Base-by-base conservation (phyloP, 1,140 invertebrate genomes). In the Temnothorax curvispinosus region DNA sequence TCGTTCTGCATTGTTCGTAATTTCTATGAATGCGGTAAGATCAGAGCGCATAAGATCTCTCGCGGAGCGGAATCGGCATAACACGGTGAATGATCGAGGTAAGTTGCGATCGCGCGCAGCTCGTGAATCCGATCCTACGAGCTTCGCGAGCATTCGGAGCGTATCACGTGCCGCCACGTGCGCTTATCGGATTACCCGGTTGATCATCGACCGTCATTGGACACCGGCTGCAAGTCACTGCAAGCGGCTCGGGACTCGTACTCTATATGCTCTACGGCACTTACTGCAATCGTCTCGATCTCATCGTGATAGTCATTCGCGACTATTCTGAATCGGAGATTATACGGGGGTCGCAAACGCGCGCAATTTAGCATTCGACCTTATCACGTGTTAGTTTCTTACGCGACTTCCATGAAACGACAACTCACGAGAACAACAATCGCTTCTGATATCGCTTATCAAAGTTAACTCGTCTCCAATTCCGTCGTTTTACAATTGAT, bases 131-230 rank as follows among this genome's bases (percentile, higher is more conserved):
- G 50, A 52, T 74, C 58, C 32, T 41, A 11, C 65, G 21, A 50
- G 41, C 35, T 75, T 75, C 52, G 54, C 32, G 52, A 75, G 82
- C 87, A 80, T 92, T 86, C 85, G 82, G 78, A 87, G 80, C 89
- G 88, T 93, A 93, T 93, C 91, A 91, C 82, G 86, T 93, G 88
- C 92, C 92, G 91, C 93, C 93, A 94, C 91, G 93, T 93, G 93
- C 92, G 87, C 78, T 80, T 92, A 94, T 94, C 91, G 65, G 81
- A 89, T 94, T 93, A 93, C 91, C 74, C 77, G 88, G 91, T 88
- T 92, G 90, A 88, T 92, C 89, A 87, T 85, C 86, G 76, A 75
- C 74, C 81, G 90, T 92, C 91, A 93, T 92, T 92, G 88, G 91
- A 93, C 87, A 93, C 89, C 87, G 56, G 75, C 65, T 89, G 77